Conservation (phyloP, 1,140 invertebrate genomes). For the Procambarus virginalis region DNA sequence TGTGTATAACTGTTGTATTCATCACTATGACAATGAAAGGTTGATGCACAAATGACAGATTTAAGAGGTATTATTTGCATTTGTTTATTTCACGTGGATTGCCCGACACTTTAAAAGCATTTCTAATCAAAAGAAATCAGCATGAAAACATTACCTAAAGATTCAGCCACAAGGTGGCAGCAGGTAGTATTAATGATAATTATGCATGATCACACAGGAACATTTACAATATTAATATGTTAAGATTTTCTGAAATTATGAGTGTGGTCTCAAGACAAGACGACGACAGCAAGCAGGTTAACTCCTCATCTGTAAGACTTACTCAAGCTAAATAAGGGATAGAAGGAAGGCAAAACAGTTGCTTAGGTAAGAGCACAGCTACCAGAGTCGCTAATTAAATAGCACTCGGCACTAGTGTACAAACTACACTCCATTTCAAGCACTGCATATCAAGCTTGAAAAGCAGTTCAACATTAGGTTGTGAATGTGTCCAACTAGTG, state of each 20-base stretch:
- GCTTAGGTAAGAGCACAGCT: not conserved
- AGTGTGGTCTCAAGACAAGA: not conserved
- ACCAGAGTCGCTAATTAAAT: not conserved
- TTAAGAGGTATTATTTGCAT: no score
- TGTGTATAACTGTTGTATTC: no score
- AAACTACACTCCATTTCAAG: not conserved
- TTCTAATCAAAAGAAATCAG: no score
- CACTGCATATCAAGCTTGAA: not conserved
- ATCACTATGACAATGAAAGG: no score
- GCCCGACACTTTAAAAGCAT: no score
- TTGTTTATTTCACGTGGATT: no score
- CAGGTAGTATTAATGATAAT: not conserved
- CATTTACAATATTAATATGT: not conserved
- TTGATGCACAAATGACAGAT: no score
- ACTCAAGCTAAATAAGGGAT: not conserved
- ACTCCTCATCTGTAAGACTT: slow-evolving; percentile 35
- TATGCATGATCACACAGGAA: not conserved
- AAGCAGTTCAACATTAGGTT: not conserved
- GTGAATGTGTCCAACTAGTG: not conserved
- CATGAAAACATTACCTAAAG: no score
- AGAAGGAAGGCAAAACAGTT: not conserved
- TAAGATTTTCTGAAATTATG: not conserved
- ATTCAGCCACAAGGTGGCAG: no score
- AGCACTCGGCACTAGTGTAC: not conserved
- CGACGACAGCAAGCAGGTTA: slow-evolving; percentile 38